Evolutionary conservation across 1,140 invertebrate species (phyloP), one percentile per base, ranked within the genome.

Genomic region (Temnothorax nylanderi): DNA sequence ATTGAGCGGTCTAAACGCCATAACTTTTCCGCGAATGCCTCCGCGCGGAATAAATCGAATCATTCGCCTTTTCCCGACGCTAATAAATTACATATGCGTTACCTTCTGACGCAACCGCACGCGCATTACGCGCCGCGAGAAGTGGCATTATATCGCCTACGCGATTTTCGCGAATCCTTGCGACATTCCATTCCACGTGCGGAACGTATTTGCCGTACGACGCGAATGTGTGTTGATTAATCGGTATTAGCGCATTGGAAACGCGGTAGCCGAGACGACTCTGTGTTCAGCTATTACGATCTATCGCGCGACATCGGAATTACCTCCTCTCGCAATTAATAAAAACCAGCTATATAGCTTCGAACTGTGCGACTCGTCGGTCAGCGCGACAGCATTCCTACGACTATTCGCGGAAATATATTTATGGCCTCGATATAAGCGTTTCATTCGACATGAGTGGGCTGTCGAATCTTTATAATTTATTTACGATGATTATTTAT

Each of bases 51-150:
- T 75, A 84, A 84, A 84, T 84, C 69, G 80, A 84, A 75, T 84
- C 80, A 60, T 74, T 84, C 44, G 44, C 41, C 64, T 81, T 47
- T 71, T 44, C 16, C 18, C 64, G 65, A 71, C 69, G 80, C 26
- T 47, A 82, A 82, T 82, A 82, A 82, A 82, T 82, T 82, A 82
- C 54, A 21, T 32, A 75, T 74, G 54, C 80, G 69, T 84, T 84
- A 82, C 41, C 41, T 82, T 18, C 26, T 74, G 67, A 82, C 69
- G 80, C 80, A 84, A 75, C 41, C 37, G 51, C 47, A 41, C 78
- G 64, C 44, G 76, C 10, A 51, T 58, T 80, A 65, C 32, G n/a
- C 4, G 75, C 56, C 37, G 34, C 6, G 65, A 16, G 54, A 76
- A 60, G 60, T 37, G 44, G 47, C 32, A 80, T 72, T 72, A 82